Percentiles rank a stretch among this genome's conserved stretches.
phyloP scores from a whole-genome alignment of 2,797 vertebrate genomes.

The Enteromius argenteus region DNA sequence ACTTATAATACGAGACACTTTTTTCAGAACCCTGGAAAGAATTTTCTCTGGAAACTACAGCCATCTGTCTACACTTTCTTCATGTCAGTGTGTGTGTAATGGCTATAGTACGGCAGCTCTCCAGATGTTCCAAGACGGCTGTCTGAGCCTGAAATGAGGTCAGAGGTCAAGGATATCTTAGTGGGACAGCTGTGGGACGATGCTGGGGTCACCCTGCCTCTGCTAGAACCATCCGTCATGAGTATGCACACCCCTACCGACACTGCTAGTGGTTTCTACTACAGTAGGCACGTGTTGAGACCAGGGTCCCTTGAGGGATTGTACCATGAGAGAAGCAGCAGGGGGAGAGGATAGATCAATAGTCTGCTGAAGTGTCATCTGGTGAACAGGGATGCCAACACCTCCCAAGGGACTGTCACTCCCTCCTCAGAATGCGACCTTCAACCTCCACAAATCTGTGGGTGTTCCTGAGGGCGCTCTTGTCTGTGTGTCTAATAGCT shows the following conservation, averaged over 20 bases:
- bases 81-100: slow-evolving; percentile 58
- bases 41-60: slow-evolving; percentile 12
- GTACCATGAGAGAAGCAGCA: slow-evolving; percentile 66
- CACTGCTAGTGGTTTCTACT: slow-evolving; percentile 33
- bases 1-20: neutral
- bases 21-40: neutral
- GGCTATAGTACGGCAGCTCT: slow-evolving; percentile 63
- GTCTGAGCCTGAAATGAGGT: slow-evolving; percentile 62
- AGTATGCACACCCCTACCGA: slow-evolving; percentile 61
- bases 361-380: slow-evolving; percentile 79
- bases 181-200: slow-evolving; percentile 76
- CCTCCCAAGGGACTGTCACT: slow-evolving; percentile 68
- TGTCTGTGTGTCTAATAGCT: slow-evolving; percentile 37
- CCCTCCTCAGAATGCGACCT: slow-evolving; percentile 66
- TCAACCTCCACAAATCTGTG: slow-evolving; percentile 61
- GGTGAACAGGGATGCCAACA: slow-evolving; percentile 80
- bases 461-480: slow-evolving; percentile 35
- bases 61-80: slow-evolving; percentile 53
- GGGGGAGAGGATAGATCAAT: slow-evolving; percentile 78
- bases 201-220: slow-evolving; percentile 66
- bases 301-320: slow-evolving; percentile 34
- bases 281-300: slow-evolving; percentile 14
- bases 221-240: slow-evolving; percentile 75
- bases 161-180: slow-evolving; percentile 73
- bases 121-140: slow-evolving; percentile 78